These are phyloP conservation scores for Collichthys lucidus DNA, from an alignment of 2,113 vertebrate species.

Conservation along the genomic window DNA sequence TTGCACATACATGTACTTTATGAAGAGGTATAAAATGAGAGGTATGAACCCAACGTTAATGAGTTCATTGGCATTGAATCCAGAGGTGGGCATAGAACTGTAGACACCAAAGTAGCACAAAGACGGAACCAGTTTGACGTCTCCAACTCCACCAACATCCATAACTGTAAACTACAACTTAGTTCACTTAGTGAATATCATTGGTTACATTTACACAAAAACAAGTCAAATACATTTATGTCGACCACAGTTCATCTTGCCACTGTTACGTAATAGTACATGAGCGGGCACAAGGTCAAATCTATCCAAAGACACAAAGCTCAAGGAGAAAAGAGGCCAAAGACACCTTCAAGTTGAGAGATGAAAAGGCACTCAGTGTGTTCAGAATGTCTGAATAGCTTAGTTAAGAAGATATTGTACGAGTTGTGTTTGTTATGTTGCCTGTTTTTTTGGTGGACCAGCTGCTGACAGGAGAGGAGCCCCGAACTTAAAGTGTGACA, in stretches of 20 bases:
- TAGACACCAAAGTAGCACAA: background rate
- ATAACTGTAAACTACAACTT: background rate
- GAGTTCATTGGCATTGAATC: background rate
- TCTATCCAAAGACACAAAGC: background rate
- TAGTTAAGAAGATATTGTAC: background rate
- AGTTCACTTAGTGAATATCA: conserved; percentile 8
- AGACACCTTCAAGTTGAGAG: background rate
- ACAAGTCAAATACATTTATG: background rate
- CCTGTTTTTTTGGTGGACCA: background rate
- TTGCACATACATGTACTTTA: background rate
- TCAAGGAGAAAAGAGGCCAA: background rate
- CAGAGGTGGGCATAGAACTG: background rate
- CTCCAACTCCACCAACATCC: background rate
- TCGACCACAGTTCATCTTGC: background rate
- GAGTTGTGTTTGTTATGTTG: background rate
- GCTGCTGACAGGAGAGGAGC: background rate
- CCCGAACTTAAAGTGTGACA: background rate
- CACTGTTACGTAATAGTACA: background rate
- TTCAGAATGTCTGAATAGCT: background rate
- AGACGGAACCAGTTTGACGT: background rate
- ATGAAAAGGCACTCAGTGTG: conserved; percentile 15
- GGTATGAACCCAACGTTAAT: background rate
- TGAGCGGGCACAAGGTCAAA: background rate
- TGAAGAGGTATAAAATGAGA: conserved; percentile 43
- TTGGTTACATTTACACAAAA: conserved; percentile 15